A percentile compares a stretch with the other conserved stretches of the same genome.
phyloP scores from a whole-genome alignment of 2,888 invertebrate species.

The Dasysyrphus tricinctus region DNA sequence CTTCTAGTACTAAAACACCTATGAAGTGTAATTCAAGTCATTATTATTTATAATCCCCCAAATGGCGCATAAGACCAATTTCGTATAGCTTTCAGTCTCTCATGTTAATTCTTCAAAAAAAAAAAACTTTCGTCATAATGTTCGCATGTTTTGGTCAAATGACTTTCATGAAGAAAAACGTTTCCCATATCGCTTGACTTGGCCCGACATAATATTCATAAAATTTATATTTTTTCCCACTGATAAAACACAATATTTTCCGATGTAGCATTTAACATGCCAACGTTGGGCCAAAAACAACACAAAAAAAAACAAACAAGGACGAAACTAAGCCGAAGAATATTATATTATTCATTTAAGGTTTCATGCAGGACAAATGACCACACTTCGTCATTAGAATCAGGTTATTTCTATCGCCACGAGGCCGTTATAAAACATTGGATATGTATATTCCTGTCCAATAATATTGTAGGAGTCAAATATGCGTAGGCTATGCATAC shows the following conservation, averaged over 20 bases:
- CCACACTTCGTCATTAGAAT: constrained; percentile 59
- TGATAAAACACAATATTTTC: constrained; percentile 63
- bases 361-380: constrained; percentile 59
- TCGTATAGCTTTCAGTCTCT: background rate
- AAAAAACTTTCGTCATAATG: constrained; percentile 9
- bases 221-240: constrained; percentile 43
- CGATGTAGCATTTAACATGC: constrained; percentile 71
- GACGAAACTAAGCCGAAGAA: constrained; percentile 32
- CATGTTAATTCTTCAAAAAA: background rate
- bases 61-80: background rate
- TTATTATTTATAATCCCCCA: too few species aligned
- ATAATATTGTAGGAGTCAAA: constrained; percentile 24
- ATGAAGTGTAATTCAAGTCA: too few species aligned
- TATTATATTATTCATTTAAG: constrained; percentile 69
- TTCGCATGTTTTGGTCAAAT: constrained; percentile 51
- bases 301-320: background rate
- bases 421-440: constrained; percentile 16
- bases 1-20: too few species aligned
- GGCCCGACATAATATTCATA: constrained; percentile 50
- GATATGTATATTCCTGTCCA: constrained; percentile 57
- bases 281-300: constrained; percentile 25
- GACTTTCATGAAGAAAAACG: constrained; percentile 57
- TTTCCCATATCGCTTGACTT: constrained; percentile 52
- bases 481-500: constrained; percentile 26
- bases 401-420: constrained; percentile 31